phyloP scores from a whole-genome alignment of 2,888 invertebrate species.

The Linhomoeus sp. region DNA sequence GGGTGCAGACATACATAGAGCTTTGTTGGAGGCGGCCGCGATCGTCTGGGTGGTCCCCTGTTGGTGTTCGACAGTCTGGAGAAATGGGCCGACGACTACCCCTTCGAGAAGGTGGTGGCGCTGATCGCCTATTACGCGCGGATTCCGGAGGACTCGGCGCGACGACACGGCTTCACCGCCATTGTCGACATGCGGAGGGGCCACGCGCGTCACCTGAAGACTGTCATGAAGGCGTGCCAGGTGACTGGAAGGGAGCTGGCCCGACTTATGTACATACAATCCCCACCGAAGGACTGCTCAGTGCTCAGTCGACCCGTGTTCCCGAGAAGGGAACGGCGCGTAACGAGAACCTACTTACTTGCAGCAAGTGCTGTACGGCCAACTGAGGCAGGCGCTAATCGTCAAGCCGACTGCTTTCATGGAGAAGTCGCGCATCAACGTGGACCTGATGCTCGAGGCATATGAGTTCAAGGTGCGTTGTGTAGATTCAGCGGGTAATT shows the following conservation, averaged over 20 bases:
- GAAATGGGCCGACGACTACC: constrained; percentile 1
- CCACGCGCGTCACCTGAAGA: constrained; percentile 14
- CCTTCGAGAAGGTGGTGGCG: constrained; percentile 3
- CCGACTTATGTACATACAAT: too few species aligned
- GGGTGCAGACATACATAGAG: too few species aligned
- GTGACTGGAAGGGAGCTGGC: too few species aligned
- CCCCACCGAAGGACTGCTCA: too few species aligned
- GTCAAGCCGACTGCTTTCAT: constrained; percentile 53
- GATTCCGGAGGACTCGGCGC: constrained; percentile 1
- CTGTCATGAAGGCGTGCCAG: constrained; percentile 16
- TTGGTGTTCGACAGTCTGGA: constrained; percentile 4
- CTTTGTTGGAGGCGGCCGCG: constrained; percentile 4
- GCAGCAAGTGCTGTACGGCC: constrained; percentile 17
- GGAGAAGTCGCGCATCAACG: constrained; percentile 45
- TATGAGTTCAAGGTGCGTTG: constrained; percentile 18
- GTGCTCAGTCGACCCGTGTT: too few species aligned
- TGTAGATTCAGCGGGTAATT: neutral
- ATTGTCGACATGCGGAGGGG: constrained; percentile 16
- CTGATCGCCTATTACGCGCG: constrained; percentile 2
- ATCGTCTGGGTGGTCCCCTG: constrained; percentile 2
- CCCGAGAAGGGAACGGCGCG: too few species aligned
- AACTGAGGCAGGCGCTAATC: constrained; percentile 34
- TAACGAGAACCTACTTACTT: too few species aligned
- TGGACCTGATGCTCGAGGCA: constrained; percentile 19
- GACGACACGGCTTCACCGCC: constrained; percentile 10